These are phyloP conservation scores for Morpho deidamia DNA, from an alignment of 2,888 invertebrate species.

Conservation along the genomic window DNA sequence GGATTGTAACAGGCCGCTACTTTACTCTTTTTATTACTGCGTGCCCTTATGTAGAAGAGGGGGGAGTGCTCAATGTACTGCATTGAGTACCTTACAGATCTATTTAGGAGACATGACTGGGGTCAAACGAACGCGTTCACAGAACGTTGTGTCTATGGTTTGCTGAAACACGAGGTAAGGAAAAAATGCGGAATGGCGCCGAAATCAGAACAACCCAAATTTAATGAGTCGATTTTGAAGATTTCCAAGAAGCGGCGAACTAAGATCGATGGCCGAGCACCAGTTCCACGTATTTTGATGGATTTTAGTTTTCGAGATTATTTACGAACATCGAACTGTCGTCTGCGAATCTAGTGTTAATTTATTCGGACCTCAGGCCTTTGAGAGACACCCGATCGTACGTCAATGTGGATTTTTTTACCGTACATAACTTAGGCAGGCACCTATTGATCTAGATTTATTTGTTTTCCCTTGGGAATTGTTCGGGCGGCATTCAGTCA, in stretches of 20 bases:
- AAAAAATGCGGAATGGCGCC: conserved; percentile 17
- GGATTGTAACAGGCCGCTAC: too few species aligned
- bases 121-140: too few species aligned
- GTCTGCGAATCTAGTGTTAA: conserved; percentile 40
- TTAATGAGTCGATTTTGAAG: conserved; percentile 20
- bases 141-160: background rate
- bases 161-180: background rate
- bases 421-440: conserved; percentile 6
- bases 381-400: conserved; percentile 19
- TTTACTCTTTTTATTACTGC: too few species aligned
- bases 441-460: conserved; percentile 19
- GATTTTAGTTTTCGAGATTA: conserved; percentile 13
- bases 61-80: too few species aligned
- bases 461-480: conserved; percentile 19
- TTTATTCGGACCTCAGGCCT: conserved; percentile 25
- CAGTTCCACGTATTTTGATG: conserved; percentile 32
- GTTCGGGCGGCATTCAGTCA: conserved; percentile 2
- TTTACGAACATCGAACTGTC: conserved; percentile 25
- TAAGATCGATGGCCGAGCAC: conserved; percentile 31
- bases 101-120: too few species aligned
- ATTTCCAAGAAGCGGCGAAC: conserved; percentile 32
- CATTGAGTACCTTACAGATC: too few species aligned
- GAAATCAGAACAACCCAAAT: conserved; percentile 17
- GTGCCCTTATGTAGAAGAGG: too few species aligned
- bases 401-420: conserved; percentile 8